Evolutionary conservation across 2,113 vertebrate species (phyloP), one percentile per base, ranked within the genome.

Genomic region (Monopterus albus): DNA sequence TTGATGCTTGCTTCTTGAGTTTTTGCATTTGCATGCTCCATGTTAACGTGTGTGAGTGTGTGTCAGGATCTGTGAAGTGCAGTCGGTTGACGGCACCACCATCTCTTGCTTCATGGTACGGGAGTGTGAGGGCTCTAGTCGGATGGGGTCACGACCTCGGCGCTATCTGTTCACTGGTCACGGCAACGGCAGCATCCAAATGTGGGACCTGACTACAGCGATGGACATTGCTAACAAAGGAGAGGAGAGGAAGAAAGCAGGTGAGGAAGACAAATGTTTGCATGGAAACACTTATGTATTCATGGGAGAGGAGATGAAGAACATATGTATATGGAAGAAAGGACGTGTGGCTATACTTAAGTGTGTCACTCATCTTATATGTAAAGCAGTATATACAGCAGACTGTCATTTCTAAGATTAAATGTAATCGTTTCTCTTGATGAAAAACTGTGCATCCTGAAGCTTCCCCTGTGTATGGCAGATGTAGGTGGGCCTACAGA

Each of bases 131-230:
- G 98, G 96, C 11, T 99, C 98, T 43, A 99, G 98, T 69, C 92
- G 98, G 42, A 99, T 99, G 97, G 98, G 98, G 56, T 99, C 98
- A 0, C 88, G 98, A 70, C 98, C 97, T 0, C 91, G 98, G 0
- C 96, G 97, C 39, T 99, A 97, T 87, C 91, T 99, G 81, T 99
- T 99, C 85, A 99, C 97, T 0, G 98, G 98, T 14, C 98, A 99
- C 11, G 95, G 95, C 3, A 99, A 99, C 9, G 98, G 98, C 62
- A 97, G 97, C 92, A 98, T 99, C 79, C 98, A 99, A 76, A 99
- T 99, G 96, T 99, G 98, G 98, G 98, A 99, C 78, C 94, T 99
- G 77, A 98, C 96, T 55, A 99, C 97, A 0, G 98, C 98, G 3
- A 99, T 99, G 97, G 97, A 99, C 75, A 96, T 94, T 29, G 97